Evolutionary conservation across 1,140 invertebrate species (phyloP).

Genomic region (Drosophila nebulosa): DNA sequence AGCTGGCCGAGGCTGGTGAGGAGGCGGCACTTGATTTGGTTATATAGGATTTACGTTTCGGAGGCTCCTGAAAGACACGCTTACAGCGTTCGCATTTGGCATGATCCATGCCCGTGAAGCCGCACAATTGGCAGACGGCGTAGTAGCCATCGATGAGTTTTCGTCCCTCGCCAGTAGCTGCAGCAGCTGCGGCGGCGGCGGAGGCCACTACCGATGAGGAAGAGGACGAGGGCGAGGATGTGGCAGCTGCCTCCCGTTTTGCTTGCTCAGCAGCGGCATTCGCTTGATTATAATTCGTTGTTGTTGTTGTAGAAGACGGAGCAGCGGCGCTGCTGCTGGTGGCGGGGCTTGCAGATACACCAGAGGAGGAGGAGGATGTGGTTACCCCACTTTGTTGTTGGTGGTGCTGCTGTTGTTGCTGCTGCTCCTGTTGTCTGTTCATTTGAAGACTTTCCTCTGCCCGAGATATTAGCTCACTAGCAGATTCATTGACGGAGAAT

Average conservation of each 20-base stretch:
- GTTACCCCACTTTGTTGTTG: background rate
- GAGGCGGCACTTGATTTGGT: constrained; percentile 40
- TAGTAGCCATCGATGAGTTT: constrained; percentile 86
- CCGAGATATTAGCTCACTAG: constrained; percentile 72
- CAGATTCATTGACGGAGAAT: constrained; percentile 75
- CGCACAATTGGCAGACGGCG: constrained; percentile 87
- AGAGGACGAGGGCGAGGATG: constrained; percentile 31
- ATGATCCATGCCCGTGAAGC: constrained; percentile 87
- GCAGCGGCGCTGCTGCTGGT: constrained; percentile 20
- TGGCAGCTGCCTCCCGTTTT: constrained; percentile 42
- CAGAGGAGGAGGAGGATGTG: constrained; percentile 1
- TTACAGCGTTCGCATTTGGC: constrained; percentile 86
- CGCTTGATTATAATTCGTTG: constrained; percentile 41
- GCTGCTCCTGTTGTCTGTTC: constrained; percentile 62
- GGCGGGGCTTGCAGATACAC: constrained; percentile 5
- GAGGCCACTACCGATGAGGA: constrained; percentile 64
- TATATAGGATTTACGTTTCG: constrained; percentile 82
- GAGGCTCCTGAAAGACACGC: constrained; percentile 83
- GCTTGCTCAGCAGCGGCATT: constrained; percentile 41
- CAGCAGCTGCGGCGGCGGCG: too few species aligned
- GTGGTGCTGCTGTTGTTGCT: constrained; percentile 11
- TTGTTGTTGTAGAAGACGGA: background rate
- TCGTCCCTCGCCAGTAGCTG: constrained; percentile 66
- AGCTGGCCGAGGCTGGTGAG: constrained; percentile 45
- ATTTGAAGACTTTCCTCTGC: constrained; percentile 78